Evolutionary conservation across 2,888 invertebrate species (phyloP), one percentile per base, ranked within the genome.

Genomic region (Calameuta pallipes): DNA sequence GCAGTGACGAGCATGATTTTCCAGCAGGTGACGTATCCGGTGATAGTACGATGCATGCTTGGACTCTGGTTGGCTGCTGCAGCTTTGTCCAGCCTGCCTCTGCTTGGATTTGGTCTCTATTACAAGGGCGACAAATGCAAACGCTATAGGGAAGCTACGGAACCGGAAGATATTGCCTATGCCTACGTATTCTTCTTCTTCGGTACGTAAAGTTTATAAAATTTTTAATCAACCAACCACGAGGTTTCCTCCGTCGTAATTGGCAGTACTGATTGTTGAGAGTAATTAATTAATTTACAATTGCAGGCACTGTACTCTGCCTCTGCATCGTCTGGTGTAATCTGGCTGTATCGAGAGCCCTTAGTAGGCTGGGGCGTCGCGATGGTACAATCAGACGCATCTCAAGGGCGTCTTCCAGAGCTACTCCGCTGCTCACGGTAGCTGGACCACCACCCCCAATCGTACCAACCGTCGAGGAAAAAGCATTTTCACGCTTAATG

Each of bases 401-500:
- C 79, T 91, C 90, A 13, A 87, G 88, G 81, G 87, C 91, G 12
- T 90, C 91, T 0, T 87, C 91, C n/a, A 84, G 87, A 74, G 83
- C 87, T 30, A 91, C 90, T 77, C 89, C 90, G 1, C 83, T 90
- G 68, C 77, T 90, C 76, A 82, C 83, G 34, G 83, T 86, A 12
- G 80, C 85, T 70, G 82, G 82, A 41, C 85, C 88, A 11, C 81
- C 89, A 4, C 80, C 86, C 35, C 89, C 90, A 82, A 85, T 89
- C n/a, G 90, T 87, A 15, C 85, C 89, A 34, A 96, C 97, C 0
- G 94, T 95, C 1, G 97, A 97, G 89, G 97, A 97, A 92, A 94
- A 96, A 76, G 96, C 96, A 81, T 97, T 97, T 91, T 96, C 97
- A 84, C 94, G 95, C 85, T 93, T 97, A 73, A 97, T 97, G 97